phyloP scores from a whole-genome alignment of 2,888 invertebrate species.

The Luperina nickerlii region DNA sequence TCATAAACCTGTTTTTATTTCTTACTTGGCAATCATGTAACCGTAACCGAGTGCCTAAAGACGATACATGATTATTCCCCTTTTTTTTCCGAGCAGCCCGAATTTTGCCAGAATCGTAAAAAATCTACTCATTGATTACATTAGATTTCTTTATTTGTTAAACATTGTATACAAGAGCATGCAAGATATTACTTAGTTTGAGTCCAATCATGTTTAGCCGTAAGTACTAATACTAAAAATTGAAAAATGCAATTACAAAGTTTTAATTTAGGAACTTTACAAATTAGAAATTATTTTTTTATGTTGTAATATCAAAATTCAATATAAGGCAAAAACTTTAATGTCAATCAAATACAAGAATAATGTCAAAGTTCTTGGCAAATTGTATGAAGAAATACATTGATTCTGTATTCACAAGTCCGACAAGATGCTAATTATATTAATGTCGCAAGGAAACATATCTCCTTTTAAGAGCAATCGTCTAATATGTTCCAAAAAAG shows the following conservation, averaged over 20 bases:
- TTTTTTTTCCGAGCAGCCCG: not conserved
- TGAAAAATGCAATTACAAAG: no score
- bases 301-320: no score
- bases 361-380: not conserved
- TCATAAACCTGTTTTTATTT: slow-evolving; percentile 6
- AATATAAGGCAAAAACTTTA: no score
- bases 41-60: not conserved
- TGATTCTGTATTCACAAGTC: not conserved
- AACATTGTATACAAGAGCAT: no score
- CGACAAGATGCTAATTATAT: not conserved
- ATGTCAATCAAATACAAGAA: no score
- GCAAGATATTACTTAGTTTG: no score
- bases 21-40: slow-evolving; percentile 8
- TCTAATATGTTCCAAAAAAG: slow-evolving; percentile 23
- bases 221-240: no score
- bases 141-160: no score
- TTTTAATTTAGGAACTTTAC: no score
- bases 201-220: no score
- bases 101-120: slow-evolving; percentile 1
- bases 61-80: slow-evolving; percentile 4
- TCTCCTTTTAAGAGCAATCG: not conserved
- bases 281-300: no score
- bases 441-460: not conserved
- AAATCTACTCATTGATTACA: not conserved
- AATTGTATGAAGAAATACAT: not conserved